These are phyloP conservation scores for Astur gentilis DNA, from an alignment of 2,113 vertebrate genomes.

Conservation along the genomic window DNA sequence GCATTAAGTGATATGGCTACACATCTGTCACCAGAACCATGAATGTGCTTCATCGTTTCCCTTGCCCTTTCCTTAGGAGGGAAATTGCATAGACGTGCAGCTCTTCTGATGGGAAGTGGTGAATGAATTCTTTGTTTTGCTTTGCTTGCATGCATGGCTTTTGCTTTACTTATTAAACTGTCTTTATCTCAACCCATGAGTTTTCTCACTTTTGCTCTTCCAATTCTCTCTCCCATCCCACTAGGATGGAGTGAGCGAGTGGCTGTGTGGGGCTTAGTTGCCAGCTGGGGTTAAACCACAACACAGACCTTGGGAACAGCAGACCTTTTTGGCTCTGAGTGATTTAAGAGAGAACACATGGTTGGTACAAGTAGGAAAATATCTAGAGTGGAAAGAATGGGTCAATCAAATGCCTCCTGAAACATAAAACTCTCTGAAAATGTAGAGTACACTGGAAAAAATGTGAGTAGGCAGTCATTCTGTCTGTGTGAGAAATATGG, in stretches of 20 bases:
- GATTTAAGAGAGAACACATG: neutral
- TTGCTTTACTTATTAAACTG: too few species aligned
- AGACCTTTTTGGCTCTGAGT: neutral
- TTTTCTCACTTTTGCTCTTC: too few species aligned
- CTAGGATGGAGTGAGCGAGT: too few species aligned
- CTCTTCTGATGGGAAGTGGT: too few species aligned
- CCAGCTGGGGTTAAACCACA: too few species aligned
- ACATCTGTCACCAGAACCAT: neutral
- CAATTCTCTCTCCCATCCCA: too few species aligned
- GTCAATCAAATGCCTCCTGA: neutral
- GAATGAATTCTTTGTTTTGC: too few species aligned
- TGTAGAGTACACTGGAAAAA: neutral
- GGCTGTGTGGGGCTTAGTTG: too few species aligned
- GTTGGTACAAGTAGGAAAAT: neutral
- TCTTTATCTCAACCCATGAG: too few species aligned
- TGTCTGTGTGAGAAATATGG: neutral
- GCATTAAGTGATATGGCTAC: neutral
- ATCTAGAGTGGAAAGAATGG: neutral
- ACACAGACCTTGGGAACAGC: neutral
- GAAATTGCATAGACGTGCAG: neutral
- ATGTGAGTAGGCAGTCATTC: neutral
- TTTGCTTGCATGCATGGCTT: too few species aligned
- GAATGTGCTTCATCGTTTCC: neutral
- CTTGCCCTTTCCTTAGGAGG: neutral
- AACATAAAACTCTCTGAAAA: neutral